Base-by-base conservation (phyloP, 2,797 vertebrate species). In the Peromyscus aztecus region DNA sequence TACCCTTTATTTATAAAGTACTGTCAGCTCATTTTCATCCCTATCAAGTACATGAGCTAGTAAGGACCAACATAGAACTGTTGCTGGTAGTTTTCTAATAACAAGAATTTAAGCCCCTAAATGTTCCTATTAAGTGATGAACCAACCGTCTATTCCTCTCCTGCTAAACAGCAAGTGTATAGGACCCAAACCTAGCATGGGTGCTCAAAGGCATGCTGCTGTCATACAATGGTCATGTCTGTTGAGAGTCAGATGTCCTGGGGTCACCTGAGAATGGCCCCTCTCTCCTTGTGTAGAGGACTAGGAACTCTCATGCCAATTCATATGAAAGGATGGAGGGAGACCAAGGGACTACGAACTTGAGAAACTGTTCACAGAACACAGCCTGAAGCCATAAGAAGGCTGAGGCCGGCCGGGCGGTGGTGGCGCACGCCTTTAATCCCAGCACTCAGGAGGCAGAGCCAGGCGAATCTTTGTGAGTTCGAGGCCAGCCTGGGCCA, bases 31-130 rank as follows among this genome's bases (percentile, higher is more conserved):
- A 4, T n/a, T 61, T 71, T n/a, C 27, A 52, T 23, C 34, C 21
- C 43, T 17, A 13, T 34, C 31, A 27, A 57, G 8, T 31, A 5
- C 21, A 10, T 0, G 6, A 43, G 63, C 12, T 6, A 3, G 0
- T 19, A 27, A 4, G n/a, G 76, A 13, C 3, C 24, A 27, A 37
- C 29, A 46, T 37, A 65, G 71, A 27, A 43, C 5, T 31, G 34
- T 8, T 23, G 77, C 43, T 40, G 34, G 0, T 11, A 24, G 27
- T 63, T 76, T 73, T 52, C 24, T 49, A 49, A 1, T 27, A 73
- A 27, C 14, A 57, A 95, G 65, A 46, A 43, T n/a, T 55, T 10
- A 78, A 67, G 55, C 29, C 31, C 6, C 49, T 46, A 31, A 67
- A 10, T 24, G 27, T 80, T 49, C 57, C 13, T 14, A 10, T 24